phyloP scores from a whole-genome alignment of 2,797 vertebrate species.

The Galaxias olidus region DNA sequence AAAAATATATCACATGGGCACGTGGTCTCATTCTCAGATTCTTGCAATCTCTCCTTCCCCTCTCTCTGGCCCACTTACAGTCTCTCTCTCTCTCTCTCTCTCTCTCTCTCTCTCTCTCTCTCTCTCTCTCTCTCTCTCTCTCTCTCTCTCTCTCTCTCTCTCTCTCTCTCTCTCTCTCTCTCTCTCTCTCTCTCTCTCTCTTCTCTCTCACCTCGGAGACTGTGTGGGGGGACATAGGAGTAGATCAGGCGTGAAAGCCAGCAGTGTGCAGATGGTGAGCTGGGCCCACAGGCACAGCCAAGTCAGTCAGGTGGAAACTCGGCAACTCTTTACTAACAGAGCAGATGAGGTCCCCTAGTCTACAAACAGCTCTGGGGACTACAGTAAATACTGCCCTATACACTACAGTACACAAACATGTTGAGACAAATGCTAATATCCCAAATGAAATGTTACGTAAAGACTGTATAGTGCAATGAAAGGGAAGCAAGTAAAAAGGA shows the following conservation, averaged over 20 bases:
- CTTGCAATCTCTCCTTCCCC: too few species aligned
- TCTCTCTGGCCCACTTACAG: background rate
- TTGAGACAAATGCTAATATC: too few species aligned
- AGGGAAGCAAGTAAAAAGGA: too few species aligned
- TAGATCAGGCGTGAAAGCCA: constrained; percentile 54
- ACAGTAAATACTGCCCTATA: constrained; percentile 45
- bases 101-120: constrained; percentile 1
- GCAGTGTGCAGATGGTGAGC: constrained; percentile 58
- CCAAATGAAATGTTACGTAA: too few species aligned
- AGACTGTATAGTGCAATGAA: too few species aligned
- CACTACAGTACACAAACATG: constrained; percentile 10
- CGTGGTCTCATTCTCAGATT: too few species aligned
- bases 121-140: background rate
- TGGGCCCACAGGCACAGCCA: constrained; percentile 57
- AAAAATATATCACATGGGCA: too few species aligned
- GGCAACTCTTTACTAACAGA: constrained; percentile 48
- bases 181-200: constrained; percentile 14
- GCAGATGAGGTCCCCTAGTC: constrained; percentile 63
- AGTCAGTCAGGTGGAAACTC: constrained; percentile 64
- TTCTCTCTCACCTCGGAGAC: constrained; percentile 49
- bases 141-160: constrained; percentile 26
- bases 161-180: constrained; percentile 18
- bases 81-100: constrained; percentile 11
- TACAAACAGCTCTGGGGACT: constrained; percentile 30
- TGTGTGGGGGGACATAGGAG: constrained; percentile 49